Percentiles rank a stretch among this genome's conserved stretches.
Conservation (phyloP, 2,113 vertebrate species). For the Ceyx melanurus region DNA sequence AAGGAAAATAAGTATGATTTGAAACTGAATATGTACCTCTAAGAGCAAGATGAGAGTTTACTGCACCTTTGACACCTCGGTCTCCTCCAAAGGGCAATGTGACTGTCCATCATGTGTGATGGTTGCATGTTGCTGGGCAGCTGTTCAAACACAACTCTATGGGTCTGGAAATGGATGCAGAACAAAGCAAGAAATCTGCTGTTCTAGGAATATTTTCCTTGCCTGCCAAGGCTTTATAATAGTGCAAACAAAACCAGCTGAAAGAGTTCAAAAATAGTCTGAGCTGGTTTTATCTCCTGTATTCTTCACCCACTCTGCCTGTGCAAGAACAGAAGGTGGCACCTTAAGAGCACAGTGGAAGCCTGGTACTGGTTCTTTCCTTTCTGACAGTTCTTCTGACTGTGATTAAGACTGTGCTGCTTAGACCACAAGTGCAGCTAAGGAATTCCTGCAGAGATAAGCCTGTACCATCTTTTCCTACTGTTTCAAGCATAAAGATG, state of each 20-base stretch:
- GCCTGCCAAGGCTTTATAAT: slow-evolving; percentile 39
- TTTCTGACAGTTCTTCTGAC: neutral
- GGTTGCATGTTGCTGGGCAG: slow-evolving; percentile 14
- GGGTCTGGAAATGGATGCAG: slow-evolving; percentile 37
- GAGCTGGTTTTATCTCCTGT: neutral
- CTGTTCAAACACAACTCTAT: slow-evolving; percentile 47
- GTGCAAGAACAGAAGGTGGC: neutral
- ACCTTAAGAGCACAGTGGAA: neutral
- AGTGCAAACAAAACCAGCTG: slow-evolving; percentile 50
- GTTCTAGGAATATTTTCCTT: slow-evolving; percentile 38
- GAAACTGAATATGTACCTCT: neutral
- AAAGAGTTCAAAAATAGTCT: neutral
- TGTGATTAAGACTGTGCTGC: neutral
- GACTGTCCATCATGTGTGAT: neutral
- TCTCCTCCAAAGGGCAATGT: neutral
- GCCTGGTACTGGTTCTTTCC: neutral
- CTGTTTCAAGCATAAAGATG: neutral
- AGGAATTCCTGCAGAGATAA: neutral
- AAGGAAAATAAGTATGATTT: slow-evolving; percentile 22
- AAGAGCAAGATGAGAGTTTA: neutral
- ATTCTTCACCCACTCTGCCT: neutral
- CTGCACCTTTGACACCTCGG: slow-evolving; percentile 19
- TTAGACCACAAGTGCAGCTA: neutral
- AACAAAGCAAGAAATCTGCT: slow-evolving; percentile 46
- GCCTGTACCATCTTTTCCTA: neutral